Base-by-base conservation (phyloP, 64 coral and sea anemone genomes). In the Anthopleura sola region DNA sequence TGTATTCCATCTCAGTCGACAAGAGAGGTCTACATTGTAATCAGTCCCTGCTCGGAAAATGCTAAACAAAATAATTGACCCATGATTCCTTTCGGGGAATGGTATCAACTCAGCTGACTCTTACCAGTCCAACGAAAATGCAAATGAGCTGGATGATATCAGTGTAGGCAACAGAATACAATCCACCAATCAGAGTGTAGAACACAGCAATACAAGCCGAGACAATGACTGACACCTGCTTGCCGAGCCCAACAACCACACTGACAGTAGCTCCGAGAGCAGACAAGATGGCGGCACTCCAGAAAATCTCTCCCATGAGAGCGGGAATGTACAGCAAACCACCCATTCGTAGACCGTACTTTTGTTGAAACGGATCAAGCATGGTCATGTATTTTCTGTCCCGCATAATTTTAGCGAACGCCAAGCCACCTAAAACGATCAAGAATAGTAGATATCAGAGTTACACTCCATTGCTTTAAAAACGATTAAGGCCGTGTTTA, bases 81-180 rank as follows among this genome's bases (percentile, higher is more conserved):
- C n/a, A n/a, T n/a, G n/a, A n/a, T n/a, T n/a, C n/a, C n/a, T n/a
- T n/a, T n/a, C n/a, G n/a, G n/a, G n/a, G n/a, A n/a, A n/a, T n/a
- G n/a, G n/a, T n/a, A n/a, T n/a, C n/a, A n/a, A 29, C 9, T 77
- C 18, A 16, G 20, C 39, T n/a, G n/a, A n/a, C 13, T 49, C 92
- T 87, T 87, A 99, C 97, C 93, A 99, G 75, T 38, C 97, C 97
- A 28, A 94, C 46, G 37, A 99, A 99, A 55, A 99, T 99, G 75
- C 97, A 99, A 29, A 92, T 78, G 24, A 99, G 93, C 49, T 99
- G 97, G 16, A 99, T 88, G 32, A 99, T 90, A 82, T 99, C 97
- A 10, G 97, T 99, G 66, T 99, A 99, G 26, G 93, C 93, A 2
- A 99, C 97, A 60, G 97, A 99, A 48, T 99, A 99, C 7, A 99